A percentile compares a stretch with the other conserved stretches of the same genome.
Conservation (phyloP, 2,113 vertebrate genomes). For the Bombycilla garrulus region DNA sequence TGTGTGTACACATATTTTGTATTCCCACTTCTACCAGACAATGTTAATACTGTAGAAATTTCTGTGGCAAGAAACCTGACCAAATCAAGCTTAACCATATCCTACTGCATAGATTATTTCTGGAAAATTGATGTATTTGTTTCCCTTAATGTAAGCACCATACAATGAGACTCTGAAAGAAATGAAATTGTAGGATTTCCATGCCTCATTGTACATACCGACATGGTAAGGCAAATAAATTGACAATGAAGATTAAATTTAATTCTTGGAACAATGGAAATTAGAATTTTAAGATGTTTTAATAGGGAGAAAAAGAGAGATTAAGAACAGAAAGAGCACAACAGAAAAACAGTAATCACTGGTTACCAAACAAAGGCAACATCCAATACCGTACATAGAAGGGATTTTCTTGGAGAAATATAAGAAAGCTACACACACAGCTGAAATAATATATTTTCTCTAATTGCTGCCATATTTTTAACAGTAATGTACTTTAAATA, state of each 20-base stretch:
- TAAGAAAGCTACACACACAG: neutral
- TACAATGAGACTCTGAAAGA: neutral
- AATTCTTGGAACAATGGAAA: neutral
- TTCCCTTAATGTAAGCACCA: neutral
- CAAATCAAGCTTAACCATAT: neutral
- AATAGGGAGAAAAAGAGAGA: neutral
- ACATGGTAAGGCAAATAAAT: neutral
- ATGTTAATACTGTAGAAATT: neutral
- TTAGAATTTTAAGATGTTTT: neutral
- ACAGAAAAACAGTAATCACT: neutral
- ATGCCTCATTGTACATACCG: neutral
- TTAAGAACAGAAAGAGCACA: neutral
- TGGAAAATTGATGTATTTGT: neutral
- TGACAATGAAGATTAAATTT: neutral
- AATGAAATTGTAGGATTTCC: neutral
- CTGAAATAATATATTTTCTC: neutral
- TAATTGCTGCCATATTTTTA: neutral
- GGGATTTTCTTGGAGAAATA: neutral
- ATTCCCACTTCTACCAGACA: neutral
- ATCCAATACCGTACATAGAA: fast-evolving
- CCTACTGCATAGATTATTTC: neutral
- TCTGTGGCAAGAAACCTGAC: neutral
- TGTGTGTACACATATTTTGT: neutral
- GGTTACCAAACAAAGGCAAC: neutral
- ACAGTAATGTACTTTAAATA: neutral